These are phyloP conservation scores for Pteruthius melanotis DNA, from an alignment of 2,113 vertebrate genomes.

Conservation along the genomic window DNA sequence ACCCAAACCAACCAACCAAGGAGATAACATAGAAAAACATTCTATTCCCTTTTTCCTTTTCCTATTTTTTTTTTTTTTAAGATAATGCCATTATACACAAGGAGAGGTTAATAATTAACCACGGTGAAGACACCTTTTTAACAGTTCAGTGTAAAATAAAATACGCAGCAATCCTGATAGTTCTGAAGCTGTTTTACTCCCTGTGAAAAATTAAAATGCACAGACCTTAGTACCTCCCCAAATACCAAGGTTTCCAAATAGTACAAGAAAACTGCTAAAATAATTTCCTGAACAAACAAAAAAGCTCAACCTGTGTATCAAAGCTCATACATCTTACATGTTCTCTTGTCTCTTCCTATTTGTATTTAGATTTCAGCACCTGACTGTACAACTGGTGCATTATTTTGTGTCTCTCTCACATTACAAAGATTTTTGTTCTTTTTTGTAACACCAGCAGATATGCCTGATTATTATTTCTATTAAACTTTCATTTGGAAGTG, in stretches of 20 bases:
- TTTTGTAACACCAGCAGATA: not conserved
- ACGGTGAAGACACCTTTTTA: not conserved
- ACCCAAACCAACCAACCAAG: conserved; percentile 60
- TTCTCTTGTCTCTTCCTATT: not conserved
- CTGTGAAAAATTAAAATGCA: conserved; percentile 10
- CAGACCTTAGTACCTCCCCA: not conserved
- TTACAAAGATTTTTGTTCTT: not conserved
- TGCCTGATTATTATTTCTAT: not conserved
- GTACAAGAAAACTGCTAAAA: not conserved
- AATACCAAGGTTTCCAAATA: not conserved
- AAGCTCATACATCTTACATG: not conserved
- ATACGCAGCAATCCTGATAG: not conserved
- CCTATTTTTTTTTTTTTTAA: not conserved
- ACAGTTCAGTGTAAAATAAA: not conserved
- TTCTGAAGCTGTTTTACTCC: not conserved
- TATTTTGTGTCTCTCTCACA: not conserved
- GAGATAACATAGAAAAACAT: conserved; percentile 33
- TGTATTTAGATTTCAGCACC: conserved; percentile 15
- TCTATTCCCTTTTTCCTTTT: not conserved
- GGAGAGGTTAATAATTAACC: conserved; percentile 59
- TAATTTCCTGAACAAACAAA: conserved; percentile 22
- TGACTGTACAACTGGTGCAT: not conserved
- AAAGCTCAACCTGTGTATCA: not conserved
- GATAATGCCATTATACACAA: conserved; percentile 10
- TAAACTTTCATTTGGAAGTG: not conserved